Percentiles rank a stretch among this genome's conserved stretches.
Evolutionary conservation across 1,140 invertebrate species (phyloP).

Genomic region (Conus betulinus): DNA sequence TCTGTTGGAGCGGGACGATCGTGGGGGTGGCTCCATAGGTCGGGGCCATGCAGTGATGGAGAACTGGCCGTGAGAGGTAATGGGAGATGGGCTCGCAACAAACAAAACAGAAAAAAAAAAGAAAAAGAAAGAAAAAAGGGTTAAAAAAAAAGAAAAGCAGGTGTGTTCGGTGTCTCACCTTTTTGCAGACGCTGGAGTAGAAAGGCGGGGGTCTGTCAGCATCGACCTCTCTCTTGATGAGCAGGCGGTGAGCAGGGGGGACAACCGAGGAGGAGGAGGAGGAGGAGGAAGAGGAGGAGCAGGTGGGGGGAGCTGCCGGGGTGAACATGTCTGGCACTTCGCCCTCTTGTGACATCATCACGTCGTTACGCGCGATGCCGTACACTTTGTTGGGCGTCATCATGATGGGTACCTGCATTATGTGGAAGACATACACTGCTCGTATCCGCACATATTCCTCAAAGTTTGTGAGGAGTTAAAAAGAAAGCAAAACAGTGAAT

Average conservation of each 20-base stretch:
- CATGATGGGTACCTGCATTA: slow-evolving; percentile 18
- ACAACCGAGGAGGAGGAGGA: neutral
- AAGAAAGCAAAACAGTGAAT: no score
- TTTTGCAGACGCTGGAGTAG: slow-evolving; percentile 7
- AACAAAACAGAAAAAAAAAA: no score
- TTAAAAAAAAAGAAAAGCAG: no score
- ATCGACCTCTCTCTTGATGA: slow-evolving; percentile 19
- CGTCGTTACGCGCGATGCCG: slow-evolving; percentile 28
- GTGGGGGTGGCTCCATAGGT: no score
- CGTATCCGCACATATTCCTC: no score
- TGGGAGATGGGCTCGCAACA: no score
- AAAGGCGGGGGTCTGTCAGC: neutral
- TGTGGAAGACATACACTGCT: no score
- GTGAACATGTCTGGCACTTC: slow-evolving; percentile 12
- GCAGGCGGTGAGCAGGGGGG: neutral
- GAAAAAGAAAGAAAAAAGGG: no score
- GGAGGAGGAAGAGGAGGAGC: neutral
- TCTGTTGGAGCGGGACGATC: no score
- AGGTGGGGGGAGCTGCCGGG: neutral
- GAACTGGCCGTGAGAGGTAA: no score
- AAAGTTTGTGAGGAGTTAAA: no score
- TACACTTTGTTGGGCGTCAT: slow-evolving; percentile 22
- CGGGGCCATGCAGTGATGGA: no score
- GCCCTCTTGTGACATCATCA: slow-evolving; percentile 29
- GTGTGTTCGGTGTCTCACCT: neutral